Percentiles rank a stretch among this genome's conserved stretches.
phyloP scores from a whole-genome alignment of 2,797 vertebrate genomes.

The Gambelia wislizenii region DNA sequence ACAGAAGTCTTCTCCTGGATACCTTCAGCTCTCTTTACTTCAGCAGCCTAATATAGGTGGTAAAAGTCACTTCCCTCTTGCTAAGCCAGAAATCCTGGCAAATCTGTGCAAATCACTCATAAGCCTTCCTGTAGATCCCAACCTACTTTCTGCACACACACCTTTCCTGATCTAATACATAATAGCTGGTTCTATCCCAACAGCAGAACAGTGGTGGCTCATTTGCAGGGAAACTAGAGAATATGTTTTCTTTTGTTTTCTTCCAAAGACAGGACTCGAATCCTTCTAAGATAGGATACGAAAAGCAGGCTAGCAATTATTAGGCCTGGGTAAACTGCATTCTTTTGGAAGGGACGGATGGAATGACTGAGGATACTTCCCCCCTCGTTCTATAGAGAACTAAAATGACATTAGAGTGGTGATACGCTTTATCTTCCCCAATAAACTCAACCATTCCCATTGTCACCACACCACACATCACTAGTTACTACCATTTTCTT shows the following conservation, averaged over 20 bases:
- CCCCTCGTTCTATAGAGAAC: conserved; percentile 69
- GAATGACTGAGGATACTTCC: conserved; percentile 65
- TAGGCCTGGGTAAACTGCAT: conserved; percentile 66
- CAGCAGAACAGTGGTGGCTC: conserved; percentile 54
- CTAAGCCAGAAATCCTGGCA: neutral
- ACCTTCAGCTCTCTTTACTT: neutral
- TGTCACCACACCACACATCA: neutral
- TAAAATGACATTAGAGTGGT: conserved; percentile 69
- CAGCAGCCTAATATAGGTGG: conserved; percentile 4
- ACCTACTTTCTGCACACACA: neutral
- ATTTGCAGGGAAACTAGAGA: conserved; percentile 61
- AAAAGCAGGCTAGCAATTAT: conserved; percentile 69
- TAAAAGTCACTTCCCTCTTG: neutral
- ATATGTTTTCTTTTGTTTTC: conserved; percentile 35
- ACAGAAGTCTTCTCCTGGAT: neutral
- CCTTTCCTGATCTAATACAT: neutral
- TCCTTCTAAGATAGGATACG: conserved; percentile 64
- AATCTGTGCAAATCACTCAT: neutral
- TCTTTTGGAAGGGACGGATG: conserved; percentile 62
- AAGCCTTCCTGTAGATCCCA: neutral
- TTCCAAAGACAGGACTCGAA: conserved; percentile 49
- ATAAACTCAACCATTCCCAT: conserved; percentile 46
- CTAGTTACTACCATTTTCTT: conserved; percentile 29
- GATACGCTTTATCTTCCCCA: conserved; percentile 74
- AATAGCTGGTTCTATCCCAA: conserved; percentile 63